Percentiles rank a stretch among this genome's conserved stretches.
Conservation (phyloP, 2,113 vertebrate species). For the Turnix velox region DNA sequence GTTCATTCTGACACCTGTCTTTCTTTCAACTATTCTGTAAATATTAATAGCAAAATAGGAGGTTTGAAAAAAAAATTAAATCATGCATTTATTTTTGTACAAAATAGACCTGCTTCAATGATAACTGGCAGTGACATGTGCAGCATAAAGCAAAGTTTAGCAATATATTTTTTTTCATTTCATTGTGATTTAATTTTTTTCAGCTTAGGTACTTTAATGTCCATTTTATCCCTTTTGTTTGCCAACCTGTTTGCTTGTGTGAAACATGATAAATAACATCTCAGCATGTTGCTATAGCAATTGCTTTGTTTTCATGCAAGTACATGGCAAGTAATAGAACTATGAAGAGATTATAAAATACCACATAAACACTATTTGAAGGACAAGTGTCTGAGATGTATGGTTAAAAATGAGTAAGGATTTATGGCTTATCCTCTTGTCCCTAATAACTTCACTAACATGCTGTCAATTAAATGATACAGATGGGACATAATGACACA, state of each 20-base stretch:
- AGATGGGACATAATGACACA: not conserved
- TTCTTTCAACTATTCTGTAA: not conserved
- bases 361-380: not conserved
- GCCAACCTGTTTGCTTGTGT: not conserved
- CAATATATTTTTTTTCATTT: not conserved
- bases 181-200: not conserved
- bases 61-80: not conserved
- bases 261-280: not conserved
- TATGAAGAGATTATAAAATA: not conserved
- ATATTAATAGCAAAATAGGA: not conserved
- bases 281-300: not conserved
- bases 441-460: not conserved
- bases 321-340: not conserved
- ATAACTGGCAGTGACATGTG: not conserved
- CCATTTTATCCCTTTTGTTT: slow-evolving; percentile 5
- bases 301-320: not conserved
- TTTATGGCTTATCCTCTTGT: not conserved
- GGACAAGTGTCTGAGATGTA: not conserved
- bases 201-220: not conserved
- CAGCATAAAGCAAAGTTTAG: not conserved
- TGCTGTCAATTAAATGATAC: not conserved
- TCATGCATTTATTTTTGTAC: not conserved
- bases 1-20: not conserved
- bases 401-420: not conserved
- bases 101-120: not conserved